These are phyloP conservation scores for Balaenoptera acutorostrata DNA, from an alignment of 2,113 vertebrate species.

Conservation along the genomic window DNA sequence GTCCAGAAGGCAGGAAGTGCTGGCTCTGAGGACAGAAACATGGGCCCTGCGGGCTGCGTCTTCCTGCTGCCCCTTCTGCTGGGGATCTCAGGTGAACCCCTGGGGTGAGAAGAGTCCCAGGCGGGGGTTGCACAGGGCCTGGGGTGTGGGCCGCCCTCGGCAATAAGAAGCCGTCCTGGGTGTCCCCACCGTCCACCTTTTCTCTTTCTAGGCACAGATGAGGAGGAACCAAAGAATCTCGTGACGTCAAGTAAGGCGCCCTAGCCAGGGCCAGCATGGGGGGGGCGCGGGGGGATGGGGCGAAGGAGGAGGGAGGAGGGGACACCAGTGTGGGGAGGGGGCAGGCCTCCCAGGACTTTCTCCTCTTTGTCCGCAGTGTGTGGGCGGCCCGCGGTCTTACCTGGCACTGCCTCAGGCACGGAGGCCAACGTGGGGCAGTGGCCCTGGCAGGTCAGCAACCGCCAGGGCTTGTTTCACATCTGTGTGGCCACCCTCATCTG, in stretches of 20 bases:
- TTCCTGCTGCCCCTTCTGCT: constrained; percentile 13
- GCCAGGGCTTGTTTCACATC: background rate
- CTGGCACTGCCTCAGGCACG: background rate
- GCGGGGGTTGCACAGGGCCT: background rate
- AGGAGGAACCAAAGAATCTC: background rate
- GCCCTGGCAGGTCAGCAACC: constrained; percentile 2
- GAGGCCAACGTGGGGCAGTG: background rate
- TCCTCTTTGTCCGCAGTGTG: background rate
- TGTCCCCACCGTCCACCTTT: background rate
- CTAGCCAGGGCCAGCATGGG: background rate
- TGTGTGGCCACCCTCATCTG: background rate
- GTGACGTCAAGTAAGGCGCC: background rate
- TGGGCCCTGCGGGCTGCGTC: background rate
- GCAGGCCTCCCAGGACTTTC: background rate
- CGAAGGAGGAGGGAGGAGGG: background rate
- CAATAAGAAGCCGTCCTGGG: background rate
- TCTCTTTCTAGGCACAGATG: background rate
- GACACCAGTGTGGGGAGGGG: background rate
- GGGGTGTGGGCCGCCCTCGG: too few relatives aligned
- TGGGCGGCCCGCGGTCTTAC: background rate
- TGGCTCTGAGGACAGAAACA: background rate
- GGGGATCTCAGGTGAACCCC: background rate
- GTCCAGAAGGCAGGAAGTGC: background rate
- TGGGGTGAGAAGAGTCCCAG: background rate
- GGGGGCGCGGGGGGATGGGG: too few relatives aligned